Evolutionary conservation across 2,888 invertebrate genomes (phyloP).

Genomic region (Aradus depressus): DNA sequence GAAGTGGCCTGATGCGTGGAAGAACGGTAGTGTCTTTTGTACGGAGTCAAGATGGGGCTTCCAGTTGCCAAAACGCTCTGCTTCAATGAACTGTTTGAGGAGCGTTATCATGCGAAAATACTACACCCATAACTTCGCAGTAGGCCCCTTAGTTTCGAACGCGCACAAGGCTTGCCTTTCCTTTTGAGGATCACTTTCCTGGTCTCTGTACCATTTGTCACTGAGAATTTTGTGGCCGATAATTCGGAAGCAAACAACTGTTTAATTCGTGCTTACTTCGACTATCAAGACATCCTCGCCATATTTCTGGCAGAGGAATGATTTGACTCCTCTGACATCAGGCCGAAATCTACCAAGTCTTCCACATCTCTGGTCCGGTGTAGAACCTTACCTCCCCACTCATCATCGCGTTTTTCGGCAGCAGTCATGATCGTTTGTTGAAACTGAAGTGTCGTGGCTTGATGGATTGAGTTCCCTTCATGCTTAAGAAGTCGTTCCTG

Average conservation of each 20-base stretch:
- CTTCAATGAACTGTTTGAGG: slow-evolving; percentile 24
- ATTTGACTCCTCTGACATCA: slow-evolving; percentile 11
- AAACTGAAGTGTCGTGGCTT: slow-evolving; percentile 2
- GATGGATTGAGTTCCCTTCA: neutral
- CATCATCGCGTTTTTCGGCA: slow-evolving; percentile 8
- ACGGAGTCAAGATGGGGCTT: slow-evolving; percentile 23
- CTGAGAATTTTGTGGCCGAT: slow-evolving; percentile 13
- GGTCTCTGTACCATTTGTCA: slow-evolving; percentile 10
- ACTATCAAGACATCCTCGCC: slow-evolving; percentile 2
- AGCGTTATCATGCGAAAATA: slow-evolving; percentile 24
- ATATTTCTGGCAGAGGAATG: neutral
- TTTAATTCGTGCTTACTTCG: slow-evolving; percentile 5
- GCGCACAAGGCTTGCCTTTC: no score
- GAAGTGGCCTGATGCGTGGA: slow-evolving; percentile 29
- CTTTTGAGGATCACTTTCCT: slow-evolving; percentile 10
- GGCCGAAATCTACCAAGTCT: slow-evolving; percentile 14
- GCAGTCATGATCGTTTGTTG: slow-evolving; percentile 3
- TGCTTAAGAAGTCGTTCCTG: slow-evolving; percentile 3
- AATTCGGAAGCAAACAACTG: slow-evolving; percentile 16
- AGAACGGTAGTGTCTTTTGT: slow-evolving; percentile 24
- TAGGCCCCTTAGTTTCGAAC: no score
- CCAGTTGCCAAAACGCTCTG: no score
- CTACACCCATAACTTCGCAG: slow-evolving; percentile 27
- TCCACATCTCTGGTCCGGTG: slow-evolving; percentile 3
- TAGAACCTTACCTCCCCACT: slow-evolving; percentile 3